Evolutionary conservation across 2,113 vertebrate species (phyloP).

Genomic region (Datnioides undecimradiatus): DNA sequence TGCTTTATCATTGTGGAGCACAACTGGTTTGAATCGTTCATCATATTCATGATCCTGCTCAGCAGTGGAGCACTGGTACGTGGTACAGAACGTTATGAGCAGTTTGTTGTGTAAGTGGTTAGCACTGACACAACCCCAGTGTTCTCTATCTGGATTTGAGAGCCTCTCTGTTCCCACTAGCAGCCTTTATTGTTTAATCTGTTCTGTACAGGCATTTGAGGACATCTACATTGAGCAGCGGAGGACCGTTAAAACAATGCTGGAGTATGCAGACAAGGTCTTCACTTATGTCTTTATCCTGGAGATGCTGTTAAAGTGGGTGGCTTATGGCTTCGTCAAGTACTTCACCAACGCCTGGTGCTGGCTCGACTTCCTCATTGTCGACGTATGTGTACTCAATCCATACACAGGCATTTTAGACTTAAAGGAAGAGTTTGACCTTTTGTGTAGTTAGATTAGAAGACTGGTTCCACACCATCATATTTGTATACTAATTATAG

Average conservation of each 20-base stretch:
- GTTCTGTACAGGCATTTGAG: constrained; percentile 91
- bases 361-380: constrained; percentile 98
- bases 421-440: neutral
- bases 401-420: neutral
- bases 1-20: constrained; percentile 98
- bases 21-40: constrained; percentile 99
- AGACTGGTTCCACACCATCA: neutral
- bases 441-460: neutral
- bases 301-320: constrained; percentile 99
- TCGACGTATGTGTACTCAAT: constrained; percentile 90
- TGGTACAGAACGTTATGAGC: too few relatives aligned
- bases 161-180: neutral
- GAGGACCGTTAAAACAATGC: constrained; percentile 93
- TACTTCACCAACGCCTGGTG: constrained; percentile 99
- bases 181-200: neutral
- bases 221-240: constrained; percentile 97
- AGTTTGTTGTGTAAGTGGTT: neutral
- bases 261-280: constrained; percentile 98
- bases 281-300: constrained; percentile 98
- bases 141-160: too few relatives aligned
- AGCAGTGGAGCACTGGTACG: constrained; percentile 98
- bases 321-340: constrained; percentile 95
- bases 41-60: constrained; percentile 99
- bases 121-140: too few relatives aligned
- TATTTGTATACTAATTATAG: too few relatives aligned